phyloP scores from a whole-genome alignment of 2,888 invertebrate genomes.

The Podabrus alpinus region DNA sequence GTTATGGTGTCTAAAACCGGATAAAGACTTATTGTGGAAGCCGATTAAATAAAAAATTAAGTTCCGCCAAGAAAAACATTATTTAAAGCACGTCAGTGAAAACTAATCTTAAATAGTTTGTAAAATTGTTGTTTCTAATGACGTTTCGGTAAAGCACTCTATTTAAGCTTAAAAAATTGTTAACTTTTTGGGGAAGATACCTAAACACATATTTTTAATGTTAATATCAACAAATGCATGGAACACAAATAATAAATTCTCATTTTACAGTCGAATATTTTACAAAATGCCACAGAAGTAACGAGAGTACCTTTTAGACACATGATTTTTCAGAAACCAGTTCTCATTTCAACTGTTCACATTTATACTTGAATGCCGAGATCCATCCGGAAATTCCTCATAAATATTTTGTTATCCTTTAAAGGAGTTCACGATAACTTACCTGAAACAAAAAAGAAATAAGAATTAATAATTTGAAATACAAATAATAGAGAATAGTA shows the following conservation, averaged over 20 bases:
- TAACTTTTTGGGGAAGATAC: too few species aligned
- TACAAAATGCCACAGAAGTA: background rate
- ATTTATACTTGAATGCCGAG: background rate
- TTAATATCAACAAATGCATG: background rate
- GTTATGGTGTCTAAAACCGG: too few species aligned
- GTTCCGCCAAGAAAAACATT: too few species aligned
- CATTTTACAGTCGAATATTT: background rate
- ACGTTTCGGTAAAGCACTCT: too few species aligned
- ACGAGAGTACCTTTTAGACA: background rate
- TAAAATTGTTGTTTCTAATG: too few species aligned
- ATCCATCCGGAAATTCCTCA: conserved; percentile 12
- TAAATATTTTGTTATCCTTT: conserved; percentile 8
- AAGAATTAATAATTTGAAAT: background rate
- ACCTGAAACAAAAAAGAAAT: conserved; percentile 16
- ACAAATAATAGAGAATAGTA: background rate
- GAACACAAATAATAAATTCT: background rate
- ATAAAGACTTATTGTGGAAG: too few species aligned
- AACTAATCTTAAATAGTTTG: too few species aligned
- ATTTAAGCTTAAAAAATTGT: too few species aligned
- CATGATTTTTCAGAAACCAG: background rate
- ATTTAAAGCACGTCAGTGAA: too few species aligned
- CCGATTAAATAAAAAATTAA: too few species aligned
- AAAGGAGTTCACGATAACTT: conserved; percentile 3
- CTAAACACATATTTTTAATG: too few species aligned
- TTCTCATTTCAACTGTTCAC: background rate